Conservation (phyloP, 2,888 invertebrate species). For the Trachelus troglodyta region DNA sequence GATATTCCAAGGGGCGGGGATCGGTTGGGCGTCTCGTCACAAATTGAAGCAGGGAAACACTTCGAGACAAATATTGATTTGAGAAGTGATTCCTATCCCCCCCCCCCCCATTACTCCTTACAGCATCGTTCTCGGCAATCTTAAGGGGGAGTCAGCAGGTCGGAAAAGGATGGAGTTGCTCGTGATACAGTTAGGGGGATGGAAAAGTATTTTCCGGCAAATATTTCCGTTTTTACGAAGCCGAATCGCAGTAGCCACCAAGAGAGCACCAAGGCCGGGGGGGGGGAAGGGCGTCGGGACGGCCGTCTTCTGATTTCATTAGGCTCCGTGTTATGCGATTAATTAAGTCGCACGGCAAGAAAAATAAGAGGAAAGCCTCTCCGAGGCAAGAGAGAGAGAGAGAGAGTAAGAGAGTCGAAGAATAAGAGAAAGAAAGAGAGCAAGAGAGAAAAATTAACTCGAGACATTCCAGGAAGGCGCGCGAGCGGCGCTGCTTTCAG, state of each 20-base stretch:
- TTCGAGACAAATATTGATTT: constrained; percentile 20
- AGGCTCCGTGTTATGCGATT: constrained; percentile 67
- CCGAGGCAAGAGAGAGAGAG: not conserved
- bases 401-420: constrained; percentile 31
- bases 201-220: constrained; percentile 60
- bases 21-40: not conserved
- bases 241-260: constrained; percentile 21
- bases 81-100: constrained; percentile 12
- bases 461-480: constrained; percentile 46
- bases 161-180: not conserved
- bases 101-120: not conserved
- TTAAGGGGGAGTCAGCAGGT: not conserved
- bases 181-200: not conserved
- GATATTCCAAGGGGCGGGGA: constrained; percentile 4
- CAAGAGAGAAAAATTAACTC: constrained; percentile 51
- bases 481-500: not conserved
- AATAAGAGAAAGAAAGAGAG: too few relatives aligned
- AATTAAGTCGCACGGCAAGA: constrained; percentile 65
- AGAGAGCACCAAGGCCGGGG: constrained; percentile 25
- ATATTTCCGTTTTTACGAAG: constrained; percentile 60
- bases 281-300: constrained; percentile 40
- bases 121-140: not conserved
- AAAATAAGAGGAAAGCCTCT: constrained; percentile 53
- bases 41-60: constrained; percentile 12
- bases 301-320: constrained; percentile 64